Percentiles rank a stretch among this genome's conserved stretches.
These are phyloP conservation scores for Lepidurus packardi DNA, from an alignment of 1,140 invertebrate genomes.

Conservation along the genomic window DNA sequence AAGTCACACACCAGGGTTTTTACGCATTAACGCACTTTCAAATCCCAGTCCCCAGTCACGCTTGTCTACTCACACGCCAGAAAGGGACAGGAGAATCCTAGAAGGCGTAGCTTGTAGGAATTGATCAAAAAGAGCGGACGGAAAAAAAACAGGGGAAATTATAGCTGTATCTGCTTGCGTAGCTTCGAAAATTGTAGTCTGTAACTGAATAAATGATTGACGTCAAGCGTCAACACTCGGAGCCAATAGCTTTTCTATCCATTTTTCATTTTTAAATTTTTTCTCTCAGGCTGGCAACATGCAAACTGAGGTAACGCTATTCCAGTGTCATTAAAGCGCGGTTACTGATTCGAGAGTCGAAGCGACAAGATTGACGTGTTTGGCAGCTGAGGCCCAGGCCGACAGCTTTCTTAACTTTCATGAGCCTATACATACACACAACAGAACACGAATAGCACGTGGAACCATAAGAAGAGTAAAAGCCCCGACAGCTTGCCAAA, in stretches of 20 bases:
- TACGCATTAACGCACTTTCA: slow-evolving; percentile 11
- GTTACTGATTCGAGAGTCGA: neutral
- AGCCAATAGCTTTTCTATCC: neutral
- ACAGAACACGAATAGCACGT: no score
- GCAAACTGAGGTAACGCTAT: slow-evolving; percentile 13
- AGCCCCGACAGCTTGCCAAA: no score
- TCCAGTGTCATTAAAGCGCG: neutral
- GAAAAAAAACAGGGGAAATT: neutral
- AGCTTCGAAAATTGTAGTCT: slow-evolving; percentile 4
- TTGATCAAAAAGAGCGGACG: neutral
- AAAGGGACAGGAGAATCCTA: neutral
- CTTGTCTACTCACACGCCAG: no score
- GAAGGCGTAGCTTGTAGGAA: neutral
- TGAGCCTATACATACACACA: no score
- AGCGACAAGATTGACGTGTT: slow-evolving; percentile 15
- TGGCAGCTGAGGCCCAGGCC: neutral
- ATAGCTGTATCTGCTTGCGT: neutral
- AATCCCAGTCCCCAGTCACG: no score
- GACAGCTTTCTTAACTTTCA: no score
- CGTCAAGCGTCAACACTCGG: neutral
- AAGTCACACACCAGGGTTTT: neutral
- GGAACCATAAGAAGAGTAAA: no score
- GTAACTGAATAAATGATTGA: neutral
- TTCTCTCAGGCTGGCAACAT: neutral
- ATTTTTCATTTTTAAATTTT: neutral